Evolutionary conservation across 2,797 vertebrate genomes (phyloP), one percentile per base, ranked within the genome.

Genomic region (Acanthurus lineatus): DNA sequence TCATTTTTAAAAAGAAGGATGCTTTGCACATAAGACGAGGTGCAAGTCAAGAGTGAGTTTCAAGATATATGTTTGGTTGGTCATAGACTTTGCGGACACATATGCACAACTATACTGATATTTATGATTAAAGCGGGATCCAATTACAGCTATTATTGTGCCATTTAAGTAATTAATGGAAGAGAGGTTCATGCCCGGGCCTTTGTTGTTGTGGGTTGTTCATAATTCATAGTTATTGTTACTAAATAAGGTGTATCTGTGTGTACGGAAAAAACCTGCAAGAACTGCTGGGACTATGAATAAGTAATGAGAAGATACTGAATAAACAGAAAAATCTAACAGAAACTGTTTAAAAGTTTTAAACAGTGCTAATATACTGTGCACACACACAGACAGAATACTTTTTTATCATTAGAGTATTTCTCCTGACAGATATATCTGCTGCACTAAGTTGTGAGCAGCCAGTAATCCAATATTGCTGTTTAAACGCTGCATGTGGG

Each of bases 181-280:
- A 17, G 44, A 65, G 22, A 58, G 32, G 67, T 57, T 76, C 64
- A 77, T 12, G 1, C 67, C 49, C 11, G 4, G 19, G 68, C 42
- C 17, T 73, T 1, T 77, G 48, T 73, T 78, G 42, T 79, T 81
- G 54, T 40, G 6, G 32, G 16, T 35, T n/a, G 11, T 80, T 40
- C 61, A 83, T 88, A 51, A 77, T 86, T 69, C 16, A 82, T 70
- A 38, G 9, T 45, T 69, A 61, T 35, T 76, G 56, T 68, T 66
- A 35, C 4, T 54, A 85, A 87, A 69, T 54, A 61, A 67, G 49
- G 22, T 69, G 49, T 62, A n/a, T 51, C 7, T 63, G 44, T 64
- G 56, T 61, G 42, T 73, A 40, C 73, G 38, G 66, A 57, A 62
- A 49, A 28, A 54, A n/a, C 65, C 51, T 16, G 22, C 25, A 25